These are phyloP conservation scores for Serripes groenlandicus DNA, from an alignment of 2,888 invertebrate genomes.

Conservation along the genomic window DNA sequence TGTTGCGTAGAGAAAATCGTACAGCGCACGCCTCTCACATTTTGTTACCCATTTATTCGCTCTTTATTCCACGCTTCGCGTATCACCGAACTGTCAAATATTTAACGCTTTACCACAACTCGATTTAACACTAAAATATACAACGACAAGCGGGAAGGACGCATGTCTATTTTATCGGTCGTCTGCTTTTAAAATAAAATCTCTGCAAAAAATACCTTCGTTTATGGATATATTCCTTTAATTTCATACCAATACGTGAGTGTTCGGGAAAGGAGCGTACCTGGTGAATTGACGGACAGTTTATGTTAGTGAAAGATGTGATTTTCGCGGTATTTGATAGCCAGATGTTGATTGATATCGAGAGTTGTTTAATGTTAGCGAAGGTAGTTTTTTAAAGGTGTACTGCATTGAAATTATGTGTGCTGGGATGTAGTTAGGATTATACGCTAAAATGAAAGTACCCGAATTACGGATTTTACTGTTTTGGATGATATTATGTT, in stretches of 20 bases:
- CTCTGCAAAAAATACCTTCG: no score
- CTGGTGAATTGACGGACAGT: neutral
- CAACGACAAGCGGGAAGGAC: neutral
- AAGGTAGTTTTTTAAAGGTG: neutral
- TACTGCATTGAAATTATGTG: slow-evolving; percentile 19
- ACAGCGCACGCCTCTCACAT: slow-evolving; percentile 11
- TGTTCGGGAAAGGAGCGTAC: neutral
- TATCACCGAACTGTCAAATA: slow-evolving; percentile 5
- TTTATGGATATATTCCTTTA: no score
- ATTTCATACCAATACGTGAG: slow-evolving; percentile 5
- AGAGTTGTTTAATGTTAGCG: neutral
- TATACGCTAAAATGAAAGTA: neutral
- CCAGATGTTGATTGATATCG: neutral
- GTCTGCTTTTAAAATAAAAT: neutral
- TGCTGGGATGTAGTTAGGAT: neutral
- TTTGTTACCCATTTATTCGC: neutral
- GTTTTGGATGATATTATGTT: neutral
- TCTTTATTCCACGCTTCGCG: slow-evolving; percentile 14
- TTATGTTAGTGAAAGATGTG: neutral
- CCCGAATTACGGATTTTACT: slow-evolving; percentile 1
- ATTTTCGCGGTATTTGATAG: slow-evolving; percentile 8
- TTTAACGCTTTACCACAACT: neutral
- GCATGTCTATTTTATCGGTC: neutral
- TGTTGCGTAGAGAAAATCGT: neutral
- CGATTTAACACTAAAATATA: slow-evolving; percentile 8